These are phyloP conservation scores for Shinisaurus crocodilurus DNA, from an alignment of 2,113 vertebrate species.

Conservation along the genomic window DNA sequence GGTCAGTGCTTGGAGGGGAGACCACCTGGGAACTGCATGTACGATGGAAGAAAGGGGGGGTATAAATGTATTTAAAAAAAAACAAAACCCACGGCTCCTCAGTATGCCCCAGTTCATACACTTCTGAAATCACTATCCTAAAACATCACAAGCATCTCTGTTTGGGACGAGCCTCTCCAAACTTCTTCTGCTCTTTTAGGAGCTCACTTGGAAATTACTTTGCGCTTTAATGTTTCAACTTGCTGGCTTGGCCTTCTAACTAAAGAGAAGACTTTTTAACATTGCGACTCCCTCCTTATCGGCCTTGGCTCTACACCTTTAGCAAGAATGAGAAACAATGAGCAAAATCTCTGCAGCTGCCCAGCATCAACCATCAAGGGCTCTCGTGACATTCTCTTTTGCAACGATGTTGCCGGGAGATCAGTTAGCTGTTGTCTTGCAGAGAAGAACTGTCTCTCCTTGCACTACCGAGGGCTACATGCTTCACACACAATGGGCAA, in stretches of 20 bases:
- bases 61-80: too few relatives aligned
- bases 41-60: too few relatives aligned
- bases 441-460: too few relatives aligned
- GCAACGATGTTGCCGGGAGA: background rate
- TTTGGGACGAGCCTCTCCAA: background rate
- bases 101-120: background rate
- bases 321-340: background rate
- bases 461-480: too few relatives aligned
- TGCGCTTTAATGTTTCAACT: background rate
- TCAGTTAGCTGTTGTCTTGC: background rate
- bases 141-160: background rate
- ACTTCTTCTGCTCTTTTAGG: background rate
- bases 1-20: too few relatives aligned
- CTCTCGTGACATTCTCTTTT: background rate
- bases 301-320: background rate
- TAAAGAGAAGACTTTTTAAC: background rate
- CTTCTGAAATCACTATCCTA: too few relatives aligned
- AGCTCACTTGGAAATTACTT: background rate
- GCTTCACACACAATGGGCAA: too few relatives aligned
- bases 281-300: background rate
- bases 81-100: too few relatives aligned
- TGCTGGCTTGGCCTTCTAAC: background rate
- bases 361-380: background rate
- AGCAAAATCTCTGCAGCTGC: accelerated
- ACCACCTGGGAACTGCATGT: too few relatives aligned